phyloP scores from a whole-genome alignment of 2,888 invertebrate genomes.

The Amblyjoppa fuscipennis region DNA sequence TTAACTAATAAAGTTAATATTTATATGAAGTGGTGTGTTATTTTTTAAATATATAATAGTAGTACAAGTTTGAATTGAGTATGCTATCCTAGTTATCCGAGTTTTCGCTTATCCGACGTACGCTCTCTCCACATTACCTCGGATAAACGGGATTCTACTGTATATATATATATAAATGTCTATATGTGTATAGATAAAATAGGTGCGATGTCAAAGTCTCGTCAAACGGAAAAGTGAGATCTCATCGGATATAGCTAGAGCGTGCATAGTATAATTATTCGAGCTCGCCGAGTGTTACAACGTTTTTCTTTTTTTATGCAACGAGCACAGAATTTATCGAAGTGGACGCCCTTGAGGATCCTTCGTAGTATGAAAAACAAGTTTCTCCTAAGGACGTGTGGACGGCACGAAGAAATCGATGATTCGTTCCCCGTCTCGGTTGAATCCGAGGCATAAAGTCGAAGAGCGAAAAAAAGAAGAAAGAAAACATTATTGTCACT shows the following conservation, averaged over 20 bases:
- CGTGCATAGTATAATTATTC: conserved; percentile 24
- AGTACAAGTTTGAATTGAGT: no score
- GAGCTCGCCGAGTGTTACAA: conserved; percentile 36
- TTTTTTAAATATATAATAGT: no score
- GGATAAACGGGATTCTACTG: no score
- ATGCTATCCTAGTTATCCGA: no score
- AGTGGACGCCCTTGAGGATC: conserved; percentile 80
- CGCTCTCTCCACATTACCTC: no score
- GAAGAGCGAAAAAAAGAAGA: background rate
- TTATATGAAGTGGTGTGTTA: no score
- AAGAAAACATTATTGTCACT: background rate
- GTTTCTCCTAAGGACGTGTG: conserved; percentile 73
- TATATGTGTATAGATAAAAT: background rate
- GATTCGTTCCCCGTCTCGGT: conserved; percentile 36
- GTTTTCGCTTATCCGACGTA: no score
- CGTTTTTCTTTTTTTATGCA: conserved; percentile 65
- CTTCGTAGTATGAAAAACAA: conserved; percentile 74
- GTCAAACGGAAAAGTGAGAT: conserved; percentile 12
- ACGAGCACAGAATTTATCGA: conserved; percentile 72
- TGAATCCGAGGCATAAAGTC: conserved; percentile 32
- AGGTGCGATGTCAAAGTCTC: conserved; percentile 11
- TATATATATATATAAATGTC: background rate
- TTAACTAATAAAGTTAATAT: no score
- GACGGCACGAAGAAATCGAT: conserved; percentile 58
- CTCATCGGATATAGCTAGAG: background rate